These are phyloP conservation scores for Dromaius novaehollandiae DNA, from an alignment of 2,113 vertebrate genomes.

Conservation along the genomic window DNA sequence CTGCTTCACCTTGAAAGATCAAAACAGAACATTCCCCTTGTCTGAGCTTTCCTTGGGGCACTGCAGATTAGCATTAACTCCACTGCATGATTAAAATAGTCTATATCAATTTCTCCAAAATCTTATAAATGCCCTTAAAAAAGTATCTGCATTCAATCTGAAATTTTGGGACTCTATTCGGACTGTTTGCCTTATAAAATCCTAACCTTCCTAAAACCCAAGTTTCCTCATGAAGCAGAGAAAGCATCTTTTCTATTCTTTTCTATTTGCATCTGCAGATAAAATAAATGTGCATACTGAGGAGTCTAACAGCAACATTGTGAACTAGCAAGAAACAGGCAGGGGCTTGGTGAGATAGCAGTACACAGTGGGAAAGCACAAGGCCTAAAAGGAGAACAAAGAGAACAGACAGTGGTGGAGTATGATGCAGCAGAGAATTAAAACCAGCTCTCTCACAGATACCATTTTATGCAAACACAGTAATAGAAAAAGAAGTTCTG, in stretches of 20 bases:
- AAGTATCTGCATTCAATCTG: not conserved
- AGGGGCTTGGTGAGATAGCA: not conserved
- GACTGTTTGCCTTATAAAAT: not conserved
- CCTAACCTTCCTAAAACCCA: not conserved
- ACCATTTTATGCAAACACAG: not conserved
- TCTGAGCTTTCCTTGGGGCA: not conserved
- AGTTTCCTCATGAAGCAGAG: not conserved
- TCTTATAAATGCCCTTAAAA: not conserved
- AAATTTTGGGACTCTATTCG: not conserved
- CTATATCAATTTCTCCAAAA: not conserved
- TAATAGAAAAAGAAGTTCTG: not conserved
- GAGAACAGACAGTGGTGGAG: not conserved
- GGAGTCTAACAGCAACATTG: not conserved
- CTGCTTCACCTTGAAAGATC: not conserved
- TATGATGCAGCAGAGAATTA: not conserved
- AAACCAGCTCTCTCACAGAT: not conserved
- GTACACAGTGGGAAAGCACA: not conserved
- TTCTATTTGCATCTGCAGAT: not conserved
- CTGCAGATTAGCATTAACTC: not conserved
- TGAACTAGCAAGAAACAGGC: not conserved
- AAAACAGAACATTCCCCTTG: not conserved
- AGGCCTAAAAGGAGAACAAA: not conserved
- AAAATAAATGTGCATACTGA: not conserved
- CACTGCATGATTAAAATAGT: rapidly evolving
- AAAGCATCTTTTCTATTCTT: not conserved